Conservation (phyloP, 2,888 invertebrate species). For the Lagria hirta region DNA sequence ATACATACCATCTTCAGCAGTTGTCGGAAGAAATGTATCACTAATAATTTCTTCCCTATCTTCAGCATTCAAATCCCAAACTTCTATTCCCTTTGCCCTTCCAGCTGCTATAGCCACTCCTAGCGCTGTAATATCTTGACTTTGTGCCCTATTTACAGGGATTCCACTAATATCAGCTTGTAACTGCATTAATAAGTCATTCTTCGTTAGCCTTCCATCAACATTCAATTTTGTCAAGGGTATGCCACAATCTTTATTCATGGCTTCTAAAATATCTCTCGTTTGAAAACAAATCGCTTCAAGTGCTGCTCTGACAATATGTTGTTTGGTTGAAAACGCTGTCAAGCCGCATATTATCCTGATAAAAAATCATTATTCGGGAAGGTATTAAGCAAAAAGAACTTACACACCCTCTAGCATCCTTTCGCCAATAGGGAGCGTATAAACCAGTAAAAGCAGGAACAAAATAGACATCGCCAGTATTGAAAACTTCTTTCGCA, state of each 20-base stretch:
- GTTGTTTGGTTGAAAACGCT: constrained; percentile 88
- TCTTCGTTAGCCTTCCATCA: constrained; percentile 91
- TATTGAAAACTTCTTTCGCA: constrained; percentile 70
- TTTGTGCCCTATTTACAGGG: constrained; percentile 83
- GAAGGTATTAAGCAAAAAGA: no score
- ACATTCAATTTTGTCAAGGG: constrained; percentile 81
- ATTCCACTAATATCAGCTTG: constrained; percentile 94
- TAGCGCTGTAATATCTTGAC: constrained; percentile 87
- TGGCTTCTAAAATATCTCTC: constrained; percentile 89
- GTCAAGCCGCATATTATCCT: constrained; percentile 89
- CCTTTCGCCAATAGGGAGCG: constrained; percentile 97
- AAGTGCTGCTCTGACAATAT: constrained; percentile 90
- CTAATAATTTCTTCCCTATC: constrained; percentile 62
- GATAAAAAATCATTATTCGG: constrained; percentile 14
- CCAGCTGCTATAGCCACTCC: constrained; percentile 94
- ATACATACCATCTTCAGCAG: constrained; percentile 69
- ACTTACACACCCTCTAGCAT: constrained; percentile 81
- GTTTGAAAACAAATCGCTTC: constrained; percentile 98
- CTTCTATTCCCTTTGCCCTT: constrained; percentile 63
- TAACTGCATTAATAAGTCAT: constrained; percentile 90
- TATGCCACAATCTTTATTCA: constrained; percentile 91
- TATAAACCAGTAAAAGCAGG: constrained; percentile 96
- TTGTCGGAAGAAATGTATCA: constrained; percentile 81
- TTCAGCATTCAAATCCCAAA: constrained; percentile 67
- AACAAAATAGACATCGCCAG: constrained; percentile 96